A percentile compares a stretch with the other conserved stretches of the same genome.
These are phyloP conservation scores for Hassar affinis DNA, from an alignment of 2,113 vertebrate species.

Conservation along the genomic window DNA sequence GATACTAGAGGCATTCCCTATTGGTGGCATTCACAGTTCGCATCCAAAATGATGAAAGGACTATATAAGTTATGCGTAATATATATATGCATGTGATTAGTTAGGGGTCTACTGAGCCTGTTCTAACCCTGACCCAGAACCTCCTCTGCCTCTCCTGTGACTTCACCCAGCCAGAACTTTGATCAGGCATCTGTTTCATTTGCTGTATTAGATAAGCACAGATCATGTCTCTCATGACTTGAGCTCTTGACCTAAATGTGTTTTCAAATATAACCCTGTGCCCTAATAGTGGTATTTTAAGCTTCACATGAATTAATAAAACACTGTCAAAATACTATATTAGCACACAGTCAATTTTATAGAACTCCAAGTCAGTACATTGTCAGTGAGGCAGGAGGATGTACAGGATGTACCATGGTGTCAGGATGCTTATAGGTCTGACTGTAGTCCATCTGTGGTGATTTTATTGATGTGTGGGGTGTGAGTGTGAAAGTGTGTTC, in stretches of 20 bases:
- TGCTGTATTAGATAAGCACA: slow-evolving; percentile 41
- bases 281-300: slow-evolving; percentile 39
- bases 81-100: slow-evolving; percentile 21
- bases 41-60: not conserved
- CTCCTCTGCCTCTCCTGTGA: slow-evolving; percentile 32
- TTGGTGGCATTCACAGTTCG: not conserved
- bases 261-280: slow-evolving; percentile 46
- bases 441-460: too few species aligned
- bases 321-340: slow-evolving; percentile 26
- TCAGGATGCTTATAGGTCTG: not conserved
- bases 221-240: slow-evolving; percentile 27
- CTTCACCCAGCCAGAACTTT: slow-evolving; percentile 47
- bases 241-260: slow-evolving; percentile 52
- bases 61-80: not conserved
- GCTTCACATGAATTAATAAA: slow-evolving; percentile 33
- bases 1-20: not conserved
- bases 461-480: slow-evolving; percentile 31
- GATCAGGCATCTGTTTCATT: slow-evolving; percentile 48
- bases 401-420: not conserved
- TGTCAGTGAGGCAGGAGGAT: slow-evolving; percentile 4
- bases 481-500: slow-evolving; percentile 16
- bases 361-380: not conserved
- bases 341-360: not conserved
- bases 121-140: slow-evolving; percentile 45
- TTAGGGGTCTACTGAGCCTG: slow-evolving; percentile 16